Base-by-base conservation (phyloP, 2,797 vertebrate genomes). In the Todus mexicanus region DNA sequence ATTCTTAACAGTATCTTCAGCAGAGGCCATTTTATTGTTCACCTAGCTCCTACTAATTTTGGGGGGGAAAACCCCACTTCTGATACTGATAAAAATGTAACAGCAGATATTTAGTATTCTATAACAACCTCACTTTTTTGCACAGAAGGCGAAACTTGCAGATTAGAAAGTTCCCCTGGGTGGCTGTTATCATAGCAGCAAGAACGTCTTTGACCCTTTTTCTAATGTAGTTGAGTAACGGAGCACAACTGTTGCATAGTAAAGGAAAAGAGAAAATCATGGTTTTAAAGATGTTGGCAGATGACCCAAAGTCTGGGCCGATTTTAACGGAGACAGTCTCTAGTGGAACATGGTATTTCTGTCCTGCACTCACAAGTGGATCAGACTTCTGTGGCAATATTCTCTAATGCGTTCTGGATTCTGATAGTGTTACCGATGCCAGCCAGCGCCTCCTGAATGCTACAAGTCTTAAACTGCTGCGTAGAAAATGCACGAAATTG, bases 1-100 rank as follows among this genome's bases (percentile, higher is more conserved):
- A 84, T 91, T 87, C 70, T 86, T 73, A 87, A 78, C 69, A 78
- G 59, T 71, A 59, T 45, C 63, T 92, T 95, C 63, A 59, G 45
- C 43, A 94, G 78, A 93, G 72, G 63, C 68, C 54, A 13, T 84
- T 72, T 80, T 80, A 68, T 65, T 81, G 50, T 89, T 93, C 60
- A 54, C 48, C 40, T 71, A 13, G 70, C 42, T 76, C 25, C 68
- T 88, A 26, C 15, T 27, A 16, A 35, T 16, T 57, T 47, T 5
- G 0, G 5, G 33, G 33, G 16, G 4, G 29, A 54, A 64, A 54
- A 16, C 42, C 17, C 1, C 6, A 26, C 10, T 76, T 77, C 16
- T 66, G 29, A 50, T 77, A 43, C 16, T 51, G 54, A 53, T 92
- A 37, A 69, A 84, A 78, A 38, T 63, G 4, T 66, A 68, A 25